A percentile compares a stretch with the other conserved stretches of the same genome.
Conservation (phyloP, 2,113 vertebrate genomes). For the Microcebus jonahi region DNA sequence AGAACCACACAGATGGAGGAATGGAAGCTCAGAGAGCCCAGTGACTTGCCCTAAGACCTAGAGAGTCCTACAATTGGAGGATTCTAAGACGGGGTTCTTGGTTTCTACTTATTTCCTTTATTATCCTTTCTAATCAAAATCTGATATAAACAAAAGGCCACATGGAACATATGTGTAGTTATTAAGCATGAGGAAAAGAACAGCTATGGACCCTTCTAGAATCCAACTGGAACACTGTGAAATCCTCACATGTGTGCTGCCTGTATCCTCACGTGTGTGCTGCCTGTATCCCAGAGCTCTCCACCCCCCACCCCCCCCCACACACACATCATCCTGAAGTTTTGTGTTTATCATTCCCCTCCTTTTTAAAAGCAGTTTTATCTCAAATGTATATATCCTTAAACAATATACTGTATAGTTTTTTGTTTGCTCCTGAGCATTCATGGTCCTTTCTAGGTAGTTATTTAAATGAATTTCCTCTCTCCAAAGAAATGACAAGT, state of each 20-base stretch:
- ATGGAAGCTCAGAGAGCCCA: background rate
- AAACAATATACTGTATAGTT: background rate
- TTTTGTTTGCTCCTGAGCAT: background rate
- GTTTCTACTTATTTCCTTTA: background rate
- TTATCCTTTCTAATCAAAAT: constrained; percentile 12
- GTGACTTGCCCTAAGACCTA: background rate
- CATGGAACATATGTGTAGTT: background rate
- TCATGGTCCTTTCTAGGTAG: background rate
- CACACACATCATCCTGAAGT: background rate
- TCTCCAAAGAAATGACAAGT: background rate
- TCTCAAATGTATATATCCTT: background rate
- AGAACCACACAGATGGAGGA: background rate
- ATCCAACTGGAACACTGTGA: background rate
- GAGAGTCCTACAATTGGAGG: background rate
- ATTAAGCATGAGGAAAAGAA: background rate
- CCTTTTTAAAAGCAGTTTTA: background rate
- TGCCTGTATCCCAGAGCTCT: background rate
- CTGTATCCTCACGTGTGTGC: fast-evolving
- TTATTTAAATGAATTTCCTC: background rate
- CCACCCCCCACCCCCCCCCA: too few species aligned
- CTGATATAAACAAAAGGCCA: background rate
- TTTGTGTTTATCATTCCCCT: background rate
- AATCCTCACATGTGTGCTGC: fast-evolving
- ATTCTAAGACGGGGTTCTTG: background rate
- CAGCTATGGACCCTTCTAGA: background rate